Evolutionary conservation across 2,113 vertebrate genomes (phyloP), one percentile per base, ranked within the genome.

Genomic region (Gallinago jamesoni): DNA sequence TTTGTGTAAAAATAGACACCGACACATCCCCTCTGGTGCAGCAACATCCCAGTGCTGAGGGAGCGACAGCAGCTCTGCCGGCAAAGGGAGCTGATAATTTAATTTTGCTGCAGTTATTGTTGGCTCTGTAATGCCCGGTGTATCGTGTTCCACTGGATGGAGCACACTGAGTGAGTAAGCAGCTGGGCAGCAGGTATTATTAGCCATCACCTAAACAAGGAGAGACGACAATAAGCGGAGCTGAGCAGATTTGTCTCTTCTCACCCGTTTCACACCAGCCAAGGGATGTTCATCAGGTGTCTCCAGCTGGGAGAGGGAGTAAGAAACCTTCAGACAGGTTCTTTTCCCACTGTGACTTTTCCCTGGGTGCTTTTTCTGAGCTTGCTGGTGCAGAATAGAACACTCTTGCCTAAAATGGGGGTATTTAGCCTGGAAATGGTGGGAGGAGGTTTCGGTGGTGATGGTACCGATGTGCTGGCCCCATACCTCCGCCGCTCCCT

Each of bases 141-240:
- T 92, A 84, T 97, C 76, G 0, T 63, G 8, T 96, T 93, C 72
- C 89, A 48, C 73, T 27, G 96, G 96, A 96, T 95, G 95, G 94
- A 81, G 75, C 53, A 68, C 31, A 10, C 69, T 10, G 72, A 35
- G 64, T 3, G 12, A 81, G 47, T 74, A 43, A 86, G 75, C 43
- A 48, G 4, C 21, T 41, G 14, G 60, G 47, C 76, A 57, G 76
- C 21, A 4, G n/a, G 2, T 72, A 22, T 77, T 81, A 66, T 83
- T 95, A 82, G 74, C 5, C 69, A 92, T 95, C 76, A 85, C 41
- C 78, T 66, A 17, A 82, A 43, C 20, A 8, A 66, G 77, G 64
- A 64, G 77, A 87, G 80, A 78, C 43, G 28, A 4, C 59, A 57
- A 0, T 68, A 56, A 89, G 57, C 28, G 62, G n/a, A 57, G 43